Evolutionary conservation across 1,140 invertebrate genomes (phyloP), one percentile per base, ranked within the genome.

Genomic region (Panulirus ornatus): DNA sequence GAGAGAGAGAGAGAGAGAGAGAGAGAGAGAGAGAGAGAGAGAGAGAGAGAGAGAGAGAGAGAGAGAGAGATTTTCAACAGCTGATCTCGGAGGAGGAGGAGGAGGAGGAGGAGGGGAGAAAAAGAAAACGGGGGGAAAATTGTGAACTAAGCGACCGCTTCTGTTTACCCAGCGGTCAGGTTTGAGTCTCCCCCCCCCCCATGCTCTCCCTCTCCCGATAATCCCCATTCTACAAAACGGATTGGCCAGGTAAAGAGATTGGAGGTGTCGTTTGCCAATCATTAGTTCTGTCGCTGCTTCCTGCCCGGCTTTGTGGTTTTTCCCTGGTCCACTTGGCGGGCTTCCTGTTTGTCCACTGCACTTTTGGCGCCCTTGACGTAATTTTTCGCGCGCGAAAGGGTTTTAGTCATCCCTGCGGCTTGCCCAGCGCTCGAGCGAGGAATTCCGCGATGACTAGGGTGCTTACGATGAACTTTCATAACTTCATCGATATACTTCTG

Each of bases 161-260:
- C n/a, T 84, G 82, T 84, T 84, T 84, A 84, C 40, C 82, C 70
- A 84, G 58, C 38, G 19, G 82, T 27, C 63, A 84, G 63, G 82
- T 71, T 36, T 11, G 38, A 16, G 14, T 16, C 36, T 6, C 16
- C 58, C 34, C 47, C 79, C n/a, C 36, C 34, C n/a, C 19, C 27
- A 38, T 42, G 6, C 36, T 47, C 63, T 22, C 82, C 42, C 27
- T 66, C 71, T 27, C 66, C 40, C 5, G 36, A 9, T 84, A 84
- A 84, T 84, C 82, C 82, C 82, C 22, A 84, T 84, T 84, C 54
- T 66, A 14, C 36, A 27, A 63, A 40, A 70, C 79, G 58, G 82
- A 70, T 38, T 84, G 58, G 82, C 51, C 82, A 84, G 82, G 82
- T 84, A 84, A 84, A 70, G n/a, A 38, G 82, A 44, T 71, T 66